Evolutionary conservation across 1,140 invertebrate genomes (phyloP).

Genomic region (Colletes latitarsis): DNA sequence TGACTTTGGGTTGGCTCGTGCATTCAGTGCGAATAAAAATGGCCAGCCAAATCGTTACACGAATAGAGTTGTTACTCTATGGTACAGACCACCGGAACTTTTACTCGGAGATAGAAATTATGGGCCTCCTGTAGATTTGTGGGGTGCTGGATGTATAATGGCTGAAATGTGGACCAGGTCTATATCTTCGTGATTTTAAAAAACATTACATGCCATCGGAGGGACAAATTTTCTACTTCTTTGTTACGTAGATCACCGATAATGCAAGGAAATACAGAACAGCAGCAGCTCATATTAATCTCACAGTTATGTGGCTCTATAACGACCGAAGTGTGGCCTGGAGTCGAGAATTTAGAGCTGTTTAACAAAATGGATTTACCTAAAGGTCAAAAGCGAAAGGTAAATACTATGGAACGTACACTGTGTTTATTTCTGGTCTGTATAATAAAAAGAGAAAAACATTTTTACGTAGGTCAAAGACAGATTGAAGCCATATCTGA

Average conservation of each 20-base stretch:
- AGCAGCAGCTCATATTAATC: slow-evolving; percentile 97
- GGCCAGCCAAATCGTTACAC: slow-evolving; percentile 95
- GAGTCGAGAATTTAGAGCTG: slow-evolving; percentile 95
- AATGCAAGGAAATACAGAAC: slow-evolving; percentile 96
- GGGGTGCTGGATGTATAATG: slow-evolving; percentile 99
- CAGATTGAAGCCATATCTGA: slow-evolving; percentile 94
- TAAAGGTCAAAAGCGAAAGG: slow-evolving; percentile 94
- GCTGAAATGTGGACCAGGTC: slow-evolving; percentile 98
- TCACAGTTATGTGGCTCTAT: slow-evolving; percentile 98
- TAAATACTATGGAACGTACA: slow-evolving; percentile 65
- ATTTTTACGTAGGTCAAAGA: slow-evolving; percentile 88
- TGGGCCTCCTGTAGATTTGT: slow-evolving; percentile 97
- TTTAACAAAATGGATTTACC: slow-evolving; percentile 96
- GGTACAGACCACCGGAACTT: slow-evolving; percentile 97
- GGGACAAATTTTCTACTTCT: not conserved
- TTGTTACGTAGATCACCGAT: slow-evolving; percentile 83
- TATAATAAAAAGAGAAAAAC: not conserved
- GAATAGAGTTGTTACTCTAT: slow-evolving; percentile 98
- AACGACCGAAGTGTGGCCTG: slow-evolving; percentile 96
- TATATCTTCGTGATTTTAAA: slow-evolving; percentile 76
- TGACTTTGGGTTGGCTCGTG: slow-evolving; percentile 96
- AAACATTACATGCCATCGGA: not conserved
- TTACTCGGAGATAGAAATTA: slow-evolving; percentile 96
- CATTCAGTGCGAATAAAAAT: slow-evolving; percentile 94
- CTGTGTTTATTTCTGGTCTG: not conserved